Conservation (phyloP, 2,888 invertebrate species). For the Cheiracanthium punctorium region DNA sequence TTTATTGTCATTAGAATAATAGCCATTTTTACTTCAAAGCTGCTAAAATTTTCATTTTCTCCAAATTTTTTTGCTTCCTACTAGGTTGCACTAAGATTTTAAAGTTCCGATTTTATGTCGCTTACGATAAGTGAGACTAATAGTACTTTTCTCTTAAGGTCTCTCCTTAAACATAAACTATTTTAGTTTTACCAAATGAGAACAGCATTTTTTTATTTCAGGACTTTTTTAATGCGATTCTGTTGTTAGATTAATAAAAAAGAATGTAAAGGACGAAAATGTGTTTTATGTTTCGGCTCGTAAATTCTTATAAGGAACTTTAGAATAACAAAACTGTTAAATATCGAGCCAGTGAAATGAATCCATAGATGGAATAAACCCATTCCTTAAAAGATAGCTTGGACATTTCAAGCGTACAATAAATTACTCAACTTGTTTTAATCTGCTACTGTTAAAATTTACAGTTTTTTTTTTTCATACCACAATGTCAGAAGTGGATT, state of each 20-base stretch:
- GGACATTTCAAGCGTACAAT: background rate
- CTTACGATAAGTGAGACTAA: conserved; percentile 67
- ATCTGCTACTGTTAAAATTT: no score
- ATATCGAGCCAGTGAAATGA: no score
- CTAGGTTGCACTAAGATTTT: conserved; percentile 8
- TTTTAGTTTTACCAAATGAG: conserved; percentile 23
- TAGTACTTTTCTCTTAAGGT: conserved; percentile 40
- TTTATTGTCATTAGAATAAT: conserved; percentile 65
- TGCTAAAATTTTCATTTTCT: conserved; percentile 61
- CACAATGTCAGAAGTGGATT: no score
- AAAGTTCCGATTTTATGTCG: conserved; percentile 45
- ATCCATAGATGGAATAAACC: background rate
- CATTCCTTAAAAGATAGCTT: background rate
- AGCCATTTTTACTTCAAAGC: conserved; percentile 54
- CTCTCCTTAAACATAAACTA: conserved; percentile 9
- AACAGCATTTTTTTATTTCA: conserved; percentile 33
- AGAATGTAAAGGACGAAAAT: background rate
- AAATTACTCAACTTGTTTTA: background rate
- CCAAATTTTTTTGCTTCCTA: conserved; percentile 21
- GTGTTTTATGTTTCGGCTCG: background rate
- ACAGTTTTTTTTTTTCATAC: no score
- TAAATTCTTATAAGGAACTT: background rate
- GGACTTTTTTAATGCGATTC: conserved; percentile 51
- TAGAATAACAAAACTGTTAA: background rate
- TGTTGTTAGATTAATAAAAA: conserved; percentile 29